A percentile compares a stretch with the other conserved stretches of the same genome.
These are phyloP conservation scores for Erinaceus europaeus DNA, from an alignment of 2,113 vertebrate species.

Conservation along the genomic window DNA sequence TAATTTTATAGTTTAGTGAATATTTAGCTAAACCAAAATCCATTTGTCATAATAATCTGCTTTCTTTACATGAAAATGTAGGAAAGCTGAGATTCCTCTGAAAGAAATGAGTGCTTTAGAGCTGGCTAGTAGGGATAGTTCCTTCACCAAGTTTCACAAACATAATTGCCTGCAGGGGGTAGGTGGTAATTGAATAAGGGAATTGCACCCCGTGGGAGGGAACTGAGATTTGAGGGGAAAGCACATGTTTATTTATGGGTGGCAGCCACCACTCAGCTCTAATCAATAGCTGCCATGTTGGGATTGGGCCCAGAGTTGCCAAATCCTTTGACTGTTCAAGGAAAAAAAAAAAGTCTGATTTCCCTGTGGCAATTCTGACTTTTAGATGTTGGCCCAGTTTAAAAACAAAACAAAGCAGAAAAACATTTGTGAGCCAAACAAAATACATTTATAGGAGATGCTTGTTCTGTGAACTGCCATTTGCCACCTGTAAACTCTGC, in stretches of 20 bases:
- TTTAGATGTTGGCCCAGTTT: not conserved
- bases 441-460: not conserved
- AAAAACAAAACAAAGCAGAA: not conserved
- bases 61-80: conserved; percentile 29
- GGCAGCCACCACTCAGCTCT: not conserved
- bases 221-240: not conserved
- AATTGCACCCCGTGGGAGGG: not conserved
- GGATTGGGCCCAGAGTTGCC: not conserved
- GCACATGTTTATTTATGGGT: not conserved
- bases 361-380: conserved; percentile 34
- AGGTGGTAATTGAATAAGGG: not conserved
- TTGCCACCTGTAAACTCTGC: not conserved
- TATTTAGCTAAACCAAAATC: not conserved
- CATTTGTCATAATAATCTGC: not conserved
- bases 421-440: not conserved
- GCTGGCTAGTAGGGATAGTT: not conserved
- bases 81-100: not conserved
- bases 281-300: not conserved
- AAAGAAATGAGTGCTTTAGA: not conserved
- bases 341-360: not conserved
- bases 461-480: not conserved
- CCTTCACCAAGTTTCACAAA: not conserved
- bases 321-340: conserved; percentile 15
- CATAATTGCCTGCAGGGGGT: not conserved
- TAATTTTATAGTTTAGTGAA: conserved; percentile 24